Conservation (phyloP, 2,113 vertebrate species). For the Butorides virescens region DNA sequence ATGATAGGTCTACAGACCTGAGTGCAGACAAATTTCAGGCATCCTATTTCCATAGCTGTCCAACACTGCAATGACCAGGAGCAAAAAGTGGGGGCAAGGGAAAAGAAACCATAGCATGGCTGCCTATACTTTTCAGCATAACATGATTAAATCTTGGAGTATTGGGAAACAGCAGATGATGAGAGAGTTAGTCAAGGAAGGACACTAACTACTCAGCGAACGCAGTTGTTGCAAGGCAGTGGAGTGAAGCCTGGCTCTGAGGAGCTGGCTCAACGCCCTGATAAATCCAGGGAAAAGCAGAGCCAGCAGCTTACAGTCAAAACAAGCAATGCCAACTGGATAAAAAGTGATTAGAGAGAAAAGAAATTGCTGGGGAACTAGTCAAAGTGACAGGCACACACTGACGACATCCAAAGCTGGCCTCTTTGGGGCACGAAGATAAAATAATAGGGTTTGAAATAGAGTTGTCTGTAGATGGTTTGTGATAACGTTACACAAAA, state of each 20-base stretch:
- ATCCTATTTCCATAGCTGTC: neutral
- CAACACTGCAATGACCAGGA: neutral
- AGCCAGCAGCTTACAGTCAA: neutral
- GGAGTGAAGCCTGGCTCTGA: neutral
- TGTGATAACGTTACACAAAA: neutral
- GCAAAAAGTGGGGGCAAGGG: neutral
- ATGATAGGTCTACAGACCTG: neutral
- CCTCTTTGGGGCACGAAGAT: neutral
- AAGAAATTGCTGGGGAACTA: neutral
- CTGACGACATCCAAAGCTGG: neutral
- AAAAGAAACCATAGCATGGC: neutral
- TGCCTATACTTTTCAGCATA: neutral
- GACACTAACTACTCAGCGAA: neutral
- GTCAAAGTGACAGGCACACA: neutral
- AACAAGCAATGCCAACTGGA: neutral
- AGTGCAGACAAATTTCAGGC: neutral
- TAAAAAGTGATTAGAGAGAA: neutral
- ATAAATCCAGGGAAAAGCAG: neutral
- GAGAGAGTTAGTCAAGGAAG: neutral
- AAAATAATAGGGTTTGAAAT: rapidly evolving
- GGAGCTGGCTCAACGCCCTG: neutral
- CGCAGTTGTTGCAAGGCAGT: neutral
- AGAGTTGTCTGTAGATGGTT: neutral
- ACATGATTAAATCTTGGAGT: neutral
- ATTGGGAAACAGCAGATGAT: neutral